phyloP scores from a whole-genome alignment of 2,113 vertebrate genomes.

The Micromys minutus region DNA sequence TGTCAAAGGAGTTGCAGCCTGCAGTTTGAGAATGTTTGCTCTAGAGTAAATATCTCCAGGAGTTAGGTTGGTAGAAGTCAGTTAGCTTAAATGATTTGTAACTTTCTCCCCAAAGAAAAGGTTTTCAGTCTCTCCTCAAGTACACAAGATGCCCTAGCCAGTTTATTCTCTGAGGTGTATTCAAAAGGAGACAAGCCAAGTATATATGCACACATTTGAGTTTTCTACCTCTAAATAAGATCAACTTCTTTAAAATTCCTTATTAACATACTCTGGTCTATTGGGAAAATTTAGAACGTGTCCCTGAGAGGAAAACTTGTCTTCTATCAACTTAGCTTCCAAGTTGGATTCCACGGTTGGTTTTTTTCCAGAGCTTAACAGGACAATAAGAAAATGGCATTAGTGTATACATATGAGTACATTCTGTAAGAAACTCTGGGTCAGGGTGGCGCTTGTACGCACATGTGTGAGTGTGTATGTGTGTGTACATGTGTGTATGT shows the following conservation, averaged over 20 bases:
- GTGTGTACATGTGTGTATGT: not conserved
- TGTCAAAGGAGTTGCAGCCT: not conserved
- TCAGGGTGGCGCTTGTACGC: not conserved
- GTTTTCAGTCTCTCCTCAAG: not conserved
- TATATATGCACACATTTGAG: not conserved
- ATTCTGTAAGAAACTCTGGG: not conserved
- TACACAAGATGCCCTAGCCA: not conserved
- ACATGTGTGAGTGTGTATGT: not conserved
- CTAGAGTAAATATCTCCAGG: not conserved
- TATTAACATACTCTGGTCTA: not conserved
- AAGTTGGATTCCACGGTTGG: not conserved
- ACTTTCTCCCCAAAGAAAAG: not conserved
- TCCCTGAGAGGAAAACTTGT: not conserved
- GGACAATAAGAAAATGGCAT: not conserved
- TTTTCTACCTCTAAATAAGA: slow-evolving; percentile 4
- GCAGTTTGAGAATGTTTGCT: not conserved
- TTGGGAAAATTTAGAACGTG: not conserved
- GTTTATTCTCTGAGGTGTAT: not conserved
- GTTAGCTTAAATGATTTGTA: not conserved
- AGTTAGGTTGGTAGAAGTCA: not conserved
- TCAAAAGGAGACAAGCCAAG: not conserved
- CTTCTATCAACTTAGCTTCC: not conserved
- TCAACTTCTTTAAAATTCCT: not conserved
- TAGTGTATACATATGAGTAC: not conserved
- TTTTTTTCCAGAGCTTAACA: not conserved